A percentile compares a stretch with the other conserved stretches of the same genome.
Evolutionary conservation across 2,113 vertebrate genomes (phyloP).

Genomic region (Melanostigma gelatinosum): DNA sequence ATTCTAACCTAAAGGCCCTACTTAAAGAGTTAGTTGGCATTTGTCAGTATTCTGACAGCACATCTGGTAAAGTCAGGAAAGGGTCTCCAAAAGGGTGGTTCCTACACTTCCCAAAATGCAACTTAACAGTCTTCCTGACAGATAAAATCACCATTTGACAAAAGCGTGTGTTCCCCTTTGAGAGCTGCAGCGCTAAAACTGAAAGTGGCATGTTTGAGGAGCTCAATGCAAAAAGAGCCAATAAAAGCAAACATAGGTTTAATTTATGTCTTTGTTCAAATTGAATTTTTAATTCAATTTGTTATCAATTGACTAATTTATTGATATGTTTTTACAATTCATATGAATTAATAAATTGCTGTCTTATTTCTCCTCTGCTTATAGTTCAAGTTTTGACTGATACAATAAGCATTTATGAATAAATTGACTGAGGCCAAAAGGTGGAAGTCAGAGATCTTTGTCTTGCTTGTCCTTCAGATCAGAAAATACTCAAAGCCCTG

Average conservation of each 20-base stretch:
- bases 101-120: not conserved
- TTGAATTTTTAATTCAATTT: not conserved
- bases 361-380: not conserved
- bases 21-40: not conserved
- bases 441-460: not conserved
- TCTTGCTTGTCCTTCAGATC: constrained; percentile 32
- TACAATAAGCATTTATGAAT: not conserved
- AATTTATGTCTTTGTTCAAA: not conserved
- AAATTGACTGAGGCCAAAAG: not conserved
- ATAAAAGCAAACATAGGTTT: not conserved
- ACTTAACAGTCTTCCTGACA: not conserved
- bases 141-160: not conserved
- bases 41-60: not conserved
- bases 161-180: no score
- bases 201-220: not conserved
- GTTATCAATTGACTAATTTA: not conserved
- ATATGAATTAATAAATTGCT: not conserved
- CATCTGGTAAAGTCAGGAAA: not conserved
- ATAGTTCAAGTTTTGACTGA: not conserved
- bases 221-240: not conserved
- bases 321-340: not conserved
- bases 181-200: no score
- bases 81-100: not conserved
- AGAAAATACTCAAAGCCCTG: constrained; percentile 21
- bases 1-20: not conserved